Base-by-base conservation (phyloP, 2,113 vertebrate genomes). In the Cryptoleucopteryx plumbea region DNA sequence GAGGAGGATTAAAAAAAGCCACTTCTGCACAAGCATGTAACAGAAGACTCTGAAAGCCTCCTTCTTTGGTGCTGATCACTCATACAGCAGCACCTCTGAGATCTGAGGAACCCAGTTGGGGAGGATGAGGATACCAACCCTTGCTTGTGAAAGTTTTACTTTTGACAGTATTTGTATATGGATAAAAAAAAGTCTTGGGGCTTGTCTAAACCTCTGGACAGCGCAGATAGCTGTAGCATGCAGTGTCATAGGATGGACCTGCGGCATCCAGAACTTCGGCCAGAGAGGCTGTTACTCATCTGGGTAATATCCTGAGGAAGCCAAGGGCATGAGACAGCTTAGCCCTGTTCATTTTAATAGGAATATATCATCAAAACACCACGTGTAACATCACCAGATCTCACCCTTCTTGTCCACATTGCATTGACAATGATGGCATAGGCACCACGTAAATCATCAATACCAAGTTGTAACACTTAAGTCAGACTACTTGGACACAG, bases 361-460 rank as follows among this genome's bases (percentile, higher is more conserved):
- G 68, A 63, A 65, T 42, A 36, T 26, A 58, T 20, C 38, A 84
- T 50, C 48, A 58, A 61, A 90, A 55, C 19, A 89, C 5, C n/a
- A 42, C 0, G 0, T 29, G 62, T 13, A 34, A 48, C 58, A 55
- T 42, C 48, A 50, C 21, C 13, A 7, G 83, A 31, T 77, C 43
- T 73, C 68, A 32, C 36, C 16, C 21, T 21, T 68, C 32, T 65
- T 45, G 45, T 61, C 80, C 48, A 27, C 26, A 31, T 40, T 59
- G 36, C 43, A 53, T 38, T 43, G 65, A 52, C 65, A 71, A 19
- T 19, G 32, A 56, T 25, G 43, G 23, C 23, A 38, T 1, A 43
- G 36, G 27, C 59, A 67, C 23, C 29, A 31, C 36, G 22, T 38
- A 45, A 70, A 40, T 25, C 68, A 79, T 36, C 31, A 47, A 22